phyloP scores from a whole-genome alignment of 2,888 invertebrate species.

The Hanleya hanleyi region DNA sequence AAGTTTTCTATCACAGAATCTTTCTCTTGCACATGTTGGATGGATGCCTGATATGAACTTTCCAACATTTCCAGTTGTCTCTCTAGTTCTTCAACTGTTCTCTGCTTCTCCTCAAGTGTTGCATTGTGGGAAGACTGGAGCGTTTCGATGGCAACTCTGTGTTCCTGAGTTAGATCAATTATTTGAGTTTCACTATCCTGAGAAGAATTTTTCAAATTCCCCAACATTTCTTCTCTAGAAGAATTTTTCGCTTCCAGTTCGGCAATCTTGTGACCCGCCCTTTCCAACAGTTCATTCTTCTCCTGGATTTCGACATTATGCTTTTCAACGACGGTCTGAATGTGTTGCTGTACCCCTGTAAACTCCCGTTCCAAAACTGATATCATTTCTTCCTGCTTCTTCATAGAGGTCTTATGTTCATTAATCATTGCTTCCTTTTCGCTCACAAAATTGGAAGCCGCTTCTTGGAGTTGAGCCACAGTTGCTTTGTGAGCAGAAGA shows the following conservation, averaged over 20 bases:
- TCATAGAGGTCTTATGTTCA: background rate
- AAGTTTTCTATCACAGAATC: slow-evolving; percentile 43
- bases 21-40: no score
- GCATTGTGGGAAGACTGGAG: background rate
- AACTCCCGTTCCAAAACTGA: slow-evolving; percentile 14
- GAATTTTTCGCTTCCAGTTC: slow-evolving; percentile 40
- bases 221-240: slow-evolving; percentile 58
- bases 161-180: background rate
- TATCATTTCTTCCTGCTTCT: background rate
- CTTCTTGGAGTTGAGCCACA: background rate
- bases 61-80: no score
- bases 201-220: slow-evolving; percentile 20
- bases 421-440: background rate
- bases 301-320: slow-evolving; percentile 49
- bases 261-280: slow-evolving; percentile 24
- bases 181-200: background rate
- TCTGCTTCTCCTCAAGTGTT: background rate
- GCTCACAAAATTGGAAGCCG: background rate
- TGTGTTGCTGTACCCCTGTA: slow-evolving; percentile 30
- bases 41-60: no score
- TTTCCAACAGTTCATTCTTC: slow-evolving; percentile 37
- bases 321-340: slow-evolving; percentile 43
- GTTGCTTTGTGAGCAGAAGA: background rate
- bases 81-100: background rate
- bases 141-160: background rate